Conservation (phyloP, 2,113 vertebrate species). For the Xiphophorus maculatus region DNA sequence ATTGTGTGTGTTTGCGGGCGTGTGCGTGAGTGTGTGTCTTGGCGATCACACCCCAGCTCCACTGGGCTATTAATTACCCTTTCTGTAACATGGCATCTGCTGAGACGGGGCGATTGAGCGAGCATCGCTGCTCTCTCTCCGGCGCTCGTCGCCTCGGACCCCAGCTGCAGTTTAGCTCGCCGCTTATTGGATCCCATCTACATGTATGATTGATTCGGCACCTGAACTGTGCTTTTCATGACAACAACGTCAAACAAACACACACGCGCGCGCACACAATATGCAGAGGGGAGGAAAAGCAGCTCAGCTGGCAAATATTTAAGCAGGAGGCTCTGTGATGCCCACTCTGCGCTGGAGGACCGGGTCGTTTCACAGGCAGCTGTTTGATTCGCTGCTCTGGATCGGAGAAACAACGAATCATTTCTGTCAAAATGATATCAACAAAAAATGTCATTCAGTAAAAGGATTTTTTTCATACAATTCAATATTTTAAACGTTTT, state of each 20-base stretch:
- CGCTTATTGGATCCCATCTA: constrained; percentile 84
- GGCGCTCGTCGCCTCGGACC: constrained; percentile 68
- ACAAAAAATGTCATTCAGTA: neutral
- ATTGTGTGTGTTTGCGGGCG: constrained; percentile 57
- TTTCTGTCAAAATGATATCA: constrained; percentile 7
- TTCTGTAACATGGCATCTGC: constrained; percentile 87
- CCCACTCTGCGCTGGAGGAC: constrained; percentile 54
- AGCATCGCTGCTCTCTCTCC: constrained; percentile 56
- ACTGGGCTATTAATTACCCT: constrained; percentile 89
- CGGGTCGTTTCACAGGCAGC: constrained; percentile 58
- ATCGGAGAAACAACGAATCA: constrained; percentile 10
- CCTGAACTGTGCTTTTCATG: constrained; percentile 68
- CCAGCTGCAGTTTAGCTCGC: constrained; percentile 84
- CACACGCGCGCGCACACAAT: constrained; percentile 17
- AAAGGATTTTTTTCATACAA: neutral
- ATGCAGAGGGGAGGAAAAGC: constrained; percentile 30
- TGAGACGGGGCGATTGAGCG: constrained; percentile 62
- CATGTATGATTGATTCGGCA: constrained; percentile 85
- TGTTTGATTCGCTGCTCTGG: constrained; percentile 54
- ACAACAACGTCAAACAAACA: constrained; percentile 43
- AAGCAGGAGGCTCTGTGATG: constrained; percentile 65
- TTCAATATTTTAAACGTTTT: neutral
- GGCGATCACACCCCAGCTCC: constrained; percentile 68
- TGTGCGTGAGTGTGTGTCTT: constrained; percentile 45
- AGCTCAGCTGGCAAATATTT: constrained; percentile 74